Evolutionary conservation across 2,113 vertebrate species (phyloP).

Genomic region (Phyllostomus discolor): DNA sequence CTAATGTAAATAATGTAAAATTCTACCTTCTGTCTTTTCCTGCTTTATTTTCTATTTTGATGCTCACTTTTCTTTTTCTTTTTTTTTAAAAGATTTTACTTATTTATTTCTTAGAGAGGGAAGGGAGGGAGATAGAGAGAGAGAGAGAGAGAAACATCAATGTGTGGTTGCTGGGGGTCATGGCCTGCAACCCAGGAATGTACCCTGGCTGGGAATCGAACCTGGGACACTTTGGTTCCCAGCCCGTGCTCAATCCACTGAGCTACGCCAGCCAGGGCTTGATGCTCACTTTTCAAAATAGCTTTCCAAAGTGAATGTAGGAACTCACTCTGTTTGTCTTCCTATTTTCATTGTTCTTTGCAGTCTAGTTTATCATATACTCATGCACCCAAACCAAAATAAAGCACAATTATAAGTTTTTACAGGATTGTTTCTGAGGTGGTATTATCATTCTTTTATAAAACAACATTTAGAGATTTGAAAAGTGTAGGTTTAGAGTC

Average conservation of each 20-base stretch:
- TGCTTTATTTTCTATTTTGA: neutral
- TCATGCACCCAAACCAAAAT: neutral
- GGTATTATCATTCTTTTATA: neutral
- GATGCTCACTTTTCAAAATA: conserved; percentile 3
- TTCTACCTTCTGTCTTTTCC: neutral
- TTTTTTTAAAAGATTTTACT: too few relatives aligned
- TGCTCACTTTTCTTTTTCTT: neutral
- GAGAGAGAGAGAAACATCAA: too few relatives aligned
- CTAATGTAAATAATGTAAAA: neutral
- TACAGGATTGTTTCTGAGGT: neutral
- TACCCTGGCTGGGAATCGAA: too few relatives aligned
- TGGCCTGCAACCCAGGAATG: too few relatives aligned
- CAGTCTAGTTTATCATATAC: neutral
- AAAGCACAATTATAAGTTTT: neutral
- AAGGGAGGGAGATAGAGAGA: too few relatives aligned
- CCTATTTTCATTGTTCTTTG: neutral
- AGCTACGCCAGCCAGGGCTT: neutral
- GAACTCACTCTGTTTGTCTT: neutral
- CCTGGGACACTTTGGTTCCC: too few relatives aligned
- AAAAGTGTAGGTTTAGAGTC: neutral
- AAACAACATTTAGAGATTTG: neutral
- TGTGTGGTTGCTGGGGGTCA: too few relatives aligned
- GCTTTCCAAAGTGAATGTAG: conserved; percentile 6
- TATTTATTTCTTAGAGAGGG: too few relatives aligned
- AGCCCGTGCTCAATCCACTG: too few relatives aligned